A percentile compares a stretch with the other conserved stretches of the same genome.
phyloP scores from a whole-genome alignment of 2,888 invertebrate species.

The Ectropis crepuscularia region DNA sequence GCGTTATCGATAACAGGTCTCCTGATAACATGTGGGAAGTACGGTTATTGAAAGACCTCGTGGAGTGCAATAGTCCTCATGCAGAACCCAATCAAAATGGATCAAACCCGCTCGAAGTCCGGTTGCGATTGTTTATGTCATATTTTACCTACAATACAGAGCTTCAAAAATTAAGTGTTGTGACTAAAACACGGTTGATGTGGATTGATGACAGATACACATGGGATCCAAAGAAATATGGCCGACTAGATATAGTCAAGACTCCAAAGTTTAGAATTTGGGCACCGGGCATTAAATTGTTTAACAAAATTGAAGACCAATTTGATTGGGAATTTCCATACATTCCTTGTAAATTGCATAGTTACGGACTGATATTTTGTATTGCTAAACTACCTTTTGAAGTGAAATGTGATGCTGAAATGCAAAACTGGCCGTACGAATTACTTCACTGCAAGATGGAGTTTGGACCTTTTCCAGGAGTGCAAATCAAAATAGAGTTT shows the following conservation, averaged over 20 bases:
- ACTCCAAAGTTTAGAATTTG: slow-evolving; percentile 40
- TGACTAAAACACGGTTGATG: slow-evolving; percentile 37
- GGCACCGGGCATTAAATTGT: slow-evolving; percentile 47
- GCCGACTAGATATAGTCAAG: slow-evolving; percentile 38
- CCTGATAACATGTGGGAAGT: slow-evolving; percentile 43
- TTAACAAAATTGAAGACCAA: slow-evolving; percentile 40
- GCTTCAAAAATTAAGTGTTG: slow-evolving; percentile 44
- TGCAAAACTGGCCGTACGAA: slow-evolving; percentile 51
- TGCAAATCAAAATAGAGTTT: slow-evolving; percentile 24
- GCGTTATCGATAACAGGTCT: slow-evolving; percentile 33
- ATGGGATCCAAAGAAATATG: slow-evolving; percentile 54
- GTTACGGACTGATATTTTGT: slow-evolving; percentile 33
- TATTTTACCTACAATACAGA: slow-evolving; percentile 49
- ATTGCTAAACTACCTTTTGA: background rate
- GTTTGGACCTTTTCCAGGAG: slow-evolving; percentile 31
- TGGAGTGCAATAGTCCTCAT: background rate
- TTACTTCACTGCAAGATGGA: slow-evolving; percentile 43
- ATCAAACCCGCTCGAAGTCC: slow-evolving; percentile 33
- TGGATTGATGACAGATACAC: slow-evolving; percentile 53
- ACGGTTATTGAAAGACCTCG: slow-evolving; percentile 37
- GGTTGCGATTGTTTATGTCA: slow-evolving; percentile 45
- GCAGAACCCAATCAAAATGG: slow-evolving; percentile 20
- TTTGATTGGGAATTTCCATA: slow-evolving; percentile 4
- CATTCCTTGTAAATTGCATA: slow-evolving; percentile 29
- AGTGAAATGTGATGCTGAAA: slow-evolving; percentile 35